Conservation (phyloP, 2,888 invertebrate species). For the Apotomis betuletana region DNA sequence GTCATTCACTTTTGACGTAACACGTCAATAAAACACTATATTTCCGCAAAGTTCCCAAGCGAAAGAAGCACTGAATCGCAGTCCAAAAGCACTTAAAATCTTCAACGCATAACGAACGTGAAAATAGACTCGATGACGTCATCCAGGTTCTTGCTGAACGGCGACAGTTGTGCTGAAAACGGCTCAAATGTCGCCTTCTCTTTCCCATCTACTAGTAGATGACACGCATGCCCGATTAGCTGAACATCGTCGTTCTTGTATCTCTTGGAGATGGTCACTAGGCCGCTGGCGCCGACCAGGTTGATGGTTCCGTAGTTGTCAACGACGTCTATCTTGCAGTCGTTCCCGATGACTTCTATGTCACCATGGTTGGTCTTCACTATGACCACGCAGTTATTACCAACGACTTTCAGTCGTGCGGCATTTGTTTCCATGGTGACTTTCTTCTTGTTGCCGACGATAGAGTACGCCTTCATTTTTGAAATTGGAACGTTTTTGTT, state of each 20-base stretch:
- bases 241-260: slow-evolving; percentile 71
- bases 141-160: slow-evolving; percentile 77
- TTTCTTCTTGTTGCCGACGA: slow-evolving; percentile 79
- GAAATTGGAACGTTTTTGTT: slow-evolving; percentile 41
- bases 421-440: slow-evolving; percentile 76
- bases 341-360: slow-evolving; percentile 78
- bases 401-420: slow-evolving; percentile 71
- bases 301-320: slow-evolving; percentile 71
- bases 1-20: background rate
- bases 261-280: slow-evolving; percentile 66
- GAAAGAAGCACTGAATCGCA: slow-evolving; percentile 5
- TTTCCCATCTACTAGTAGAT: slow-evolving; percentile 71
- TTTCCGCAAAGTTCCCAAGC: background rate
- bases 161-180: slow-evolving; percentile 64
- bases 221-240: slow-evolving; percentile 66
- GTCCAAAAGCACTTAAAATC: slow-evolving; percentile 37
- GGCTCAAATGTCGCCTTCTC: slow-evolving; percentile 65
- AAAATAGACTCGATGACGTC: slow-evolving; percentile 79
- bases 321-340: slow-evolving; percentile 70
- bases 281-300: slow-evolving; percentile 71
- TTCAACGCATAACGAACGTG: slow-evolving; percentile 78
- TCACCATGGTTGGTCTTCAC: slow-evolving; percentile 71
- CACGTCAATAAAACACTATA: slow-evolving; percentile 1
- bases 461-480: slow-evolving; percentile 77
- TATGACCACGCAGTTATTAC: slow-evolving; percentile 72